phyloP scores from a whole-genome alignment of 2,888 invertebrate species.

The Hypercompe scribonia region DNA sequence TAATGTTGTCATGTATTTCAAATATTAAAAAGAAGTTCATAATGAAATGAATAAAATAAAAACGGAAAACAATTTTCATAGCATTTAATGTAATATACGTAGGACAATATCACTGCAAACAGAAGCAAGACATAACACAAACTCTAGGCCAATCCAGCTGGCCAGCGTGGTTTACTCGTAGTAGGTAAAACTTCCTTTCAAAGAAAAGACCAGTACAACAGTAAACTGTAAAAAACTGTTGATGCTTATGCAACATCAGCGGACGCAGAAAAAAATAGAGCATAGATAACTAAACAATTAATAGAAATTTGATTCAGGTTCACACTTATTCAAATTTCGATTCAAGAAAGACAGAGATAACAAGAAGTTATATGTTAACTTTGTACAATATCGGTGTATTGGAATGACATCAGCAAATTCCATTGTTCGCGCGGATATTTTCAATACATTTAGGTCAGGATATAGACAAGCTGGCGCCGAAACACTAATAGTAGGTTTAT shows the following conservation, averaged over 20 bases:
- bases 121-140: too few relatives aligned
- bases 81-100: too few relatives aligned
- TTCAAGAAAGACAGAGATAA: not conserved
- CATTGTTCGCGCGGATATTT: slow-evolving; percentile 27
- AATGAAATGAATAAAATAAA: too few relatives aligned
- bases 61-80: too few relatives aligned
- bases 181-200: too few relatives aligned
- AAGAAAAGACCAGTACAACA: too few relatives aligned
- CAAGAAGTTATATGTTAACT: not conserved
- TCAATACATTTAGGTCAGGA: slow-evolving; percentile 43
- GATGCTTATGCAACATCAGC: too few relatives aligned
- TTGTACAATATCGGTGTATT: not conserved
- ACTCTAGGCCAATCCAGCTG: too few relatives aligned
- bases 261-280: not conserved
- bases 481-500: slow-evolving; percentile 16
- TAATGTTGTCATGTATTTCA: not conserved
- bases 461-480: slow-evolving; percentile 41
- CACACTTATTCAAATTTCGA: not conserved
- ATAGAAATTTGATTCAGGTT: not conserved
- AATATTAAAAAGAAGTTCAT: not conserved
- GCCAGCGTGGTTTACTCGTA: too few relatives aligned
- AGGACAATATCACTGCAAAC: too few relatives aligned
- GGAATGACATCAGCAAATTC: slow-evolving; percentile 13
- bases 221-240: too few relatives aligned
- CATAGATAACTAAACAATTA: not conserved